These are phyloP conservation scores for Falcunculus frontatus DNA, from an alignment of 2,113 vertebrate species.

Conservation along the genomic window DNA sequence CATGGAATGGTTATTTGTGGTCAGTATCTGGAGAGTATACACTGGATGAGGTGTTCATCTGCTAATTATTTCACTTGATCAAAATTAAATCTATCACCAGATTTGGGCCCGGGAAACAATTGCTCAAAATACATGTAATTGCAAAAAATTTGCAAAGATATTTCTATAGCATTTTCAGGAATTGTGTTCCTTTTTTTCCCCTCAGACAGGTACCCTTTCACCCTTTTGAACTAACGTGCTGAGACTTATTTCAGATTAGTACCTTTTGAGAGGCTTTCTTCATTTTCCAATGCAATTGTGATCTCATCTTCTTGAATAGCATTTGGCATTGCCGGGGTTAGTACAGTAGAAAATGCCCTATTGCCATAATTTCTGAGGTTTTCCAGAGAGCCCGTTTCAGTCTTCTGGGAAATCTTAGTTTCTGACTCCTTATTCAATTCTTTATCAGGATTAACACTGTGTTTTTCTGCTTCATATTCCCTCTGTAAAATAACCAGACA, in stretches of 20 bases:
- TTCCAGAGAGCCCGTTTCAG: slow-evolving; percentile 29
- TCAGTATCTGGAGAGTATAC: background rate
- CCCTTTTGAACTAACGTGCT: background rate
- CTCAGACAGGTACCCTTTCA: background rate
- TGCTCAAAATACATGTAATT: background rate
- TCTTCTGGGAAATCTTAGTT: slow-evolving; percentile 41
- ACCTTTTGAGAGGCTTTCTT: slow-evolving; percentile 77
- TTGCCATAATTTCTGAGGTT: slow-evolving; percentile 40
- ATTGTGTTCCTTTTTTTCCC: accelerated
- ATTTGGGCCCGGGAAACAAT: background rate
- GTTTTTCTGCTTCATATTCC: slow-evolving; percentile 48
- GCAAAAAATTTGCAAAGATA: background rate
- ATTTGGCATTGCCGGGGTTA: slow-evolving; percentile 26
- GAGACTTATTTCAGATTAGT: background rate
- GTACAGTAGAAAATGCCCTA: slow-evolving; percentile 18
- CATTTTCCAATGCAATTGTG: slow-evolving; percentile 68
- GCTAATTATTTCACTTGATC: background rate
- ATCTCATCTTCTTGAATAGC: slow-evolving; percentile 66
- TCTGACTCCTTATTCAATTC: slow-evolving; percentile 41
- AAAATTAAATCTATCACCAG: background rate
- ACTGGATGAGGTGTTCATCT: background rate
- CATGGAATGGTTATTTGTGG: background rate
- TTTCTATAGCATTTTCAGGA: background rate
- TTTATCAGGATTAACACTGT: slow-evolving; percentile 22
- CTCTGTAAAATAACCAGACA: slow-evolving; percentile 56